Percentiles rank a stretch among this genome's conserved stretches.
Conservation (phyloP, 2,113 vertebrate species). For the Bagarius yarrelli region DNA sequence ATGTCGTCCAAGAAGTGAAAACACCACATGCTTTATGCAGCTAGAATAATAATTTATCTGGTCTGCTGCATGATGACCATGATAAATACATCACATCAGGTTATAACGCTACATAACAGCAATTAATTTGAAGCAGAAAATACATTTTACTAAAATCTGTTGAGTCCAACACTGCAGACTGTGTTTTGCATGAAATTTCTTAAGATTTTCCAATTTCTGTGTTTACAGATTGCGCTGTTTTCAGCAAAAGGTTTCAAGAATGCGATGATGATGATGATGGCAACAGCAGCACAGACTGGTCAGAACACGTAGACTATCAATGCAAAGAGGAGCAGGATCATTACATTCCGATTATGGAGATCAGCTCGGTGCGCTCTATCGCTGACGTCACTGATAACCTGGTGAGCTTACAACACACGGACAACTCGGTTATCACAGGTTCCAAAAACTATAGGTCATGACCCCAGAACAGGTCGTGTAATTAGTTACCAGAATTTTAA, state of each 20-base stretch:
- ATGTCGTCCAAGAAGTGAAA: background rate
- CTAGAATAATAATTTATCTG: background rate
- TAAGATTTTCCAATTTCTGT: background rate
- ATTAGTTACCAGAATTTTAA: background rate
- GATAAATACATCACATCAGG: too few relatives aligned
- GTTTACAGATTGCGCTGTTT: conserved; percentile 54
- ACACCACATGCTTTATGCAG: background rate
- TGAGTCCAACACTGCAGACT: too few relatives aligned
- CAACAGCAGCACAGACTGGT: conserved; percentile 42
- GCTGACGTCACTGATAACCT: conserved; percentile 43
- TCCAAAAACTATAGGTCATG: background rate
- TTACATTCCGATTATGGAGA: conserved; percentile 70
- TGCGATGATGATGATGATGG: conserved; percentile 28
- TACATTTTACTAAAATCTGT: too few relatives aligned
- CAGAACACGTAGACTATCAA: conserved; percentile 39
- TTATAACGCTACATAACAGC: too few relatives aligned
- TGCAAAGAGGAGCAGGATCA: conserved; percentile 71
- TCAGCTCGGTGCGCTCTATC: conserved; percentile 71
- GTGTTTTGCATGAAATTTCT: too few relatives aligned
- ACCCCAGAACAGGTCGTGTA: background rate
- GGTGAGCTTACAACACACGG: conserved; percentile 12
- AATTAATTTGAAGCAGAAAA: too few relatives aligned
- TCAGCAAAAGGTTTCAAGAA: conserved; percentile 46
- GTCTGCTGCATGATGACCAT: too few relatives aligned
- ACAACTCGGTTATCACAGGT: background rate